Evolutionary conservation across 1,140 invertebrate species (phyloP).

Genomic region (Lithobius niger): DNA sequence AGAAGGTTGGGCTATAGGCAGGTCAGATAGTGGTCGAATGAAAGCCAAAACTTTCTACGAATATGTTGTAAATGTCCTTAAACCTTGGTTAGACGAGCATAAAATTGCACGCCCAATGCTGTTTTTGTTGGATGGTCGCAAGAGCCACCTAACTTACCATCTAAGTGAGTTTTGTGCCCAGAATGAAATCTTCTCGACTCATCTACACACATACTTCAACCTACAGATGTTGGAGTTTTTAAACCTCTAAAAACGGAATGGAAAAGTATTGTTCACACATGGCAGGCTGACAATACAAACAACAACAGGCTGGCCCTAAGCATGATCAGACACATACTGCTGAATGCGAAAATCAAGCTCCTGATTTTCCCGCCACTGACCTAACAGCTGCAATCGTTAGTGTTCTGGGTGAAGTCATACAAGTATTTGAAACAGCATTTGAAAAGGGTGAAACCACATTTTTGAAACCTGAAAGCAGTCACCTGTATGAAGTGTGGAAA

Average conservation of each 20-base stretch:
- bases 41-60: not conserved
- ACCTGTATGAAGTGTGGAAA: no score
- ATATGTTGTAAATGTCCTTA: not conserved
- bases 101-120: not conserved
- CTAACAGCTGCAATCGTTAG: not conserved
- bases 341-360: not conserved
- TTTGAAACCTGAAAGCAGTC: no score
- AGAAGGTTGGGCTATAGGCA: not conserved
- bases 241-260: slow-evolving; percentile 10
- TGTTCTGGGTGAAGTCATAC: not conserved
- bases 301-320: not conserved
- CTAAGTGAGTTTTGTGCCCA: slow-evolving; percentile 8
- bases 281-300: not conserved
- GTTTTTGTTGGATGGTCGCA: slow-evolving; percentile 7
- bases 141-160: not conserved
- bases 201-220: slow-evolving; percentile 13
- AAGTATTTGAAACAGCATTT: not conserved
- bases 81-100: not conserved
- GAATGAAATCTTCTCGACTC: slow-evolving; percentile 7
- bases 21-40: not conserved
- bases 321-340: not conserved
- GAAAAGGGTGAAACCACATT: not conserved
- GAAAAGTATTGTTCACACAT: slow-evolving; percentile 1
- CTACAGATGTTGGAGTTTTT: slow-evolving; percentile 13
- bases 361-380: not conserved